Conservation (phyloP, 2,888 invertebrate genomes). For the Lysandra coridon region DNA sequence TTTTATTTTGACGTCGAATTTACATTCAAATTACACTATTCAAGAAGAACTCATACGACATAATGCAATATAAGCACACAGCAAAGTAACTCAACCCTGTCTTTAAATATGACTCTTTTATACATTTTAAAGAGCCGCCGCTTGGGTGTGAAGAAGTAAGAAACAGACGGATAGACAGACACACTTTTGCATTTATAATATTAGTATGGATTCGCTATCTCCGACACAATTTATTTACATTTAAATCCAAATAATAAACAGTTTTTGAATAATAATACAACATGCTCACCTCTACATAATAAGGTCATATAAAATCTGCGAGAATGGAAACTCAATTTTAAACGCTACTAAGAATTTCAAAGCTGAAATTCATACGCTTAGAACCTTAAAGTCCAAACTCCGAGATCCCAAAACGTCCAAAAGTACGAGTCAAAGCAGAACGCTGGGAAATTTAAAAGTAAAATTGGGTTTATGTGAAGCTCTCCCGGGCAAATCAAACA, state of each 20-base stretch:
- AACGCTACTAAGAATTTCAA: slow-evolving; percentile 22
- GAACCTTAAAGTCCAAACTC: slow-evolving; percentile 13
- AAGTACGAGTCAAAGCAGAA: slow-evolving; percentile 39
- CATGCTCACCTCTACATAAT: no score
- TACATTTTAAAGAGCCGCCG: no score
- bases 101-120: no score
- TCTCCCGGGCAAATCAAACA: slow-evolving; percentile 45
- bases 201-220: no score
- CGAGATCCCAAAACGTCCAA: slow-evolving; percentile 33
- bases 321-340: background rate
- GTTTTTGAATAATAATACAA: no score
- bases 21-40: slow-evolving; percentile 26
- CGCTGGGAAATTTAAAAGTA: slow-evolving; percentile 36
- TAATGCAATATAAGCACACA: background rate
- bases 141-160: no score
- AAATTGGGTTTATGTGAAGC: slow-evolving; percentile 41
- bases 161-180: no score
- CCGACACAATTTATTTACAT: no score
- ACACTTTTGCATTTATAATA: no score
- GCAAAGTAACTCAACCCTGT: no score
- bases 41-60: background rate
- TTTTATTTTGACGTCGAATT: slow-evolving; percentile 10
- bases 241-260: no score
- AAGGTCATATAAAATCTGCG: background rate
- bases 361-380: slow-evolving; percentile 23